Evolutionary conservation across 2,797 vertebrate species (phyloP).

Genomic region (Catharus ustulatus): DNA sequence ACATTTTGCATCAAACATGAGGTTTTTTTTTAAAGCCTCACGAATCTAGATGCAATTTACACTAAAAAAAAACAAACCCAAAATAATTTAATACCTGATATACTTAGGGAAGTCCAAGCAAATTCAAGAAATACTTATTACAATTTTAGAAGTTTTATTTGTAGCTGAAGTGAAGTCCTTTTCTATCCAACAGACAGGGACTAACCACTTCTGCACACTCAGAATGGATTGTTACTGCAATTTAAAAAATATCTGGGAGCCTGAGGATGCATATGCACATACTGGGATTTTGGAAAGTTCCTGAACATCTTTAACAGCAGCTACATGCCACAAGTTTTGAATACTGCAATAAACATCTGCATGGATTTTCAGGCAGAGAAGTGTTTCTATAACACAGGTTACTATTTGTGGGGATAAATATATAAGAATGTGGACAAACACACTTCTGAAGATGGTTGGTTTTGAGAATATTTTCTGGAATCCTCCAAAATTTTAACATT

Average conservation of each 20-base stretch:
- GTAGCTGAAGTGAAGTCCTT: not conserved
- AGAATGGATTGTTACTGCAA: not conserved
- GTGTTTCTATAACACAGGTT: not conserved
- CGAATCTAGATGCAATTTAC: not conserved
- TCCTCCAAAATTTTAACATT: not conserved
- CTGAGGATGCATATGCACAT: not conserved
- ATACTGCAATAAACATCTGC: fast-evolving
- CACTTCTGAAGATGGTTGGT: not conserved
- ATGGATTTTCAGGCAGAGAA: not conserved
- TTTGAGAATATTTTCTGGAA: not conserved
- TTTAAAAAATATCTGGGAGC: not conserved
- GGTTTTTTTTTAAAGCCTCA: not conserved
- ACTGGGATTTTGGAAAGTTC: not conserved
- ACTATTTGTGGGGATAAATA: not conserved
- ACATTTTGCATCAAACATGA: not conserved
- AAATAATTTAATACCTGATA: not conserved
- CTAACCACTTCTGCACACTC: not conserved
- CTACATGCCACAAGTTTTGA: not conserved
- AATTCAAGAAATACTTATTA: not conserved
- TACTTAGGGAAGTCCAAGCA: not conserved
- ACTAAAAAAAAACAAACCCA: not conserved
- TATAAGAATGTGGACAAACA: not conserved
- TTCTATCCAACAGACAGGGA: not conserved
- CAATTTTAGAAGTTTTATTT: not conserved
- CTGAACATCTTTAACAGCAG: not conserved